phyloP scores from a whole-genome alignment of 2,797 vertebrate genomes.

The Cyclura pinguis region DNA sequence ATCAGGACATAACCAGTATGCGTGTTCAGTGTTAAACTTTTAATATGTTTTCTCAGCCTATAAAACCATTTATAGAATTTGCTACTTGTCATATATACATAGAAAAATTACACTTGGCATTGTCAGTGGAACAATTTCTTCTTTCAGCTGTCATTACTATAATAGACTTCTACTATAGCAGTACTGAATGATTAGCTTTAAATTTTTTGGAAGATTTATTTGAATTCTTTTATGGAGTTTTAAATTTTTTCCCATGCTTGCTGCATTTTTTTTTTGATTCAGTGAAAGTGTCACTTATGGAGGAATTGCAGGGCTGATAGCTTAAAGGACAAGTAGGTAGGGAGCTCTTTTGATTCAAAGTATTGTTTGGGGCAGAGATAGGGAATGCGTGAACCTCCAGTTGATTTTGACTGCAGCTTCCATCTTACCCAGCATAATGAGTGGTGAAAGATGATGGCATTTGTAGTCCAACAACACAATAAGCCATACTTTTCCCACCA shows the following conservation, averaged over 20 bases:
- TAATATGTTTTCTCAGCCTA: conserved; percentile 25
- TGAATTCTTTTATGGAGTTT: neutral
- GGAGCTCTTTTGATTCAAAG: neutral
- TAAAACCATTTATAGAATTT: conserved; percentile 34
- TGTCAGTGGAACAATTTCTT: conserved; percentile 7
- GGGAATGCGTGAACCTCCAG: neutral
- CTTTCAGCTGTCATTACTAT: conserved; percentile 23
- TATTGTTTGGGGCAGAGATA: neutral
- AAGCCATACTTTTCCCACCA: neutral
- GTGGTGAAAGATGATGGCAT: neutral
- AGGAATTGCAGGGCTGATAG: conserved; percentile 12
- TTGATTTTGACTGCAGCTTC: neutral
- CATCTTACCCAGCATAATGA: neutral
- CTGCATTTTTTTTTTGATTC: conserved; percentile 36
- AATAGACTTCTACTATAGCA: conserved; percentile 20
- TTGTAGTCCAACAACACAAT: neutral
- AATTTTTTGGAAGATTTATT: conserved; percentile 13
- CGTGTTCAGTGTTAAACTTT: conserved; percentile 13
- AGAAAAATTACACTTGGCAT: neutral
- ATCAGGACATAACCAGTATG: neutral
- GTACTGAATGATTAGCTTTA: conserved; percentile 3
- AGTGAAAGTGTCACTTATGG: conserved; percentile 24
- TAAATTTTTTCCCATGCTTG: conserved; percentile 35
- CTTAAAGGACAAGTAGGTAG: neutral
- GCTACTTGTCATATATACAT: conserved; percentile 16